Base-by-base conservation (phyloP, 2,888 invertebrate genomes). In the Agrochola lota region DNA sequence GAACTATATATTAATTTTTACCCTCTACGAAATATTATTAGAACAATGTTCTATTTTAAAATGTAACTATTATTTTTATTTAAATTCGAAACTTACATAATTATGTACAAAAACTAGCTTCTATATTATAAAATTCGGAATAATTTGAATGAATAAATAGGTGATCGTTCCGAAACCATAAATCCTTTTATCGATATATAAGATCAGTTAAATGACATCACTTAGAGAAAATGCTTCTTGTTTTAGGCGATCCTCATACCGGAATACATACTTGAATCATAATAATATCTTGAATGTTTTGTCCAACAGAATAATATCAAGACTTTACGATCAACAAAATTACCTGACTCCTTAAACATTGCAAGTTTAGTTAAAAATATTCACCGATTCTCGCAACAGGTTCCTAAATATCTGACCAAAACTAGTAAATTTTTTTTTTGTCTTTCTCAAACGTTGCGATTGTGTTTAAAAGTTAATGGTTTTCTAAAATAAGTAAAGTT, bases 171-270 rank as follows among this genome's bases (percentile, higher is more conserved):
- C 40, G 79, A 85, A 84, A 77, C 77, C 73, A 87, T 87, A 86
- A 87, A 87, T 86, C 78, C 77, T 83, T 76, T 86, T 86, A 87
- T 87, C 87, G 77, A 87, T 83, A 78, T 83, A 72, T 78, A 26
- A 62, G 73, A 87, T 87, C 88, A 71, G 74, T 85, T 81, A 83
- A 86, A 85, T 85, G 88, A 83, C 86, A 87, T 87, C 88, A 87
- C 85, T 87, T 87, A 81, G 75, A 83, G 77, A 86, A 85, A 84
- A 85, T 74, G 84, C 76, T 85, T 74, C 80, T 80, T 64, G 74
- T 76, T 72, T 77, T 75, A 87, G 81, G 87, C 73, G n/a, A 71
- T 52, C 26, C 84, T 30, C 66, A 81, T 76, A 80, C 62, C 55
- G 20, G 46, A 60, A 67, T 62, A 77, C 46, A 17, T 46, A 26